Evolutionary conservation across 1,140 invertebrate genomes (phyloP).

Genomic region (Zaprionus lachaisei): DNA sequence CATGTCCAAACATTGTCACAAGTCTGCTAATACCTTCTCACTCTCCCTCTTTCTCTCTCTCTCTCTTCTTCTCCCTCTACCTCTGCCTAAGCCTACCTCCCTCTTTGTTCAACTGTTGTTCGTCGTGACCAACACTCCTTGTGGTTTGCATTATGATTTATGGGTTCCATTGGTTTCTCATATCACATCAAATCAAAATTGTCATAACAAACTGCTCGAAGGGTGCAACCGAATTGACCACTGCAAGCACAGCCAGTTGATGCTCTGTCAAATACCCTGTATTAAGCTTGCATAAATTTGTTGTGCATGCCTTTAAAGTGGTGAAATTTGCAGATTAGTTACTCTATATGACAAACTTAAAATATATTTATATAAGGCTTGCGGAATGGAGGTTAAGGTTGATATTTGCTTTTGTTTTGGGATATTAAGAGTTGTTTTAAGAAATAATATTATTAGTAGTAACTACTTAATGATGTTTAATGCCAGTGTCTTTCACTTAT

Average conservation of each 20-base stretch:
- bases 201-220: conserved; percentile 39
- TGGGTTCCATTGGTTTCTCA: conserved; percentile 32
- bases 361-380: no score
- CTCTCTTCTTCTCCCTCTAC: background rate
- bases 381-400: no score
- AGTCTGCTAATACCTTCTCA: background rate
- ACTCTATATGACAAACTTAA: no score
- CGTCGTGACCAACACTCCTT: conserved; percentile 39
- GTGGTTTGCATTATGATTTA: conserved; percentile 45
- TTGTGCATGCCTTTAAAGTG: background rate
- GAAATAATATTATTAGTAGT: no score
- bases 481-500: no score
- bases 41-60: background rate
- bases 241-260: background rate
- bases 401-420: no score
- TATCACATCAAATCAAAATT: conserved; percentile 38
- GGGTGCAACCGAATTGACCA: background rate
- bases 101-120: conserved; percentile 24
- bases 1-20: conserved; percentile 45
- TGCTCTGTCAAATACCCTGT: background rate
- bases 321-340: no score
- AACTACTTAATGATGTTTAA: no score
- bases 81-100: background rate
- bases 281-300: background rate
- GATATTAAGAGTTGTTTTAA: no score